Evolutionary conservation across 2,113 vertebrate species (phyloP), one percentile per base, ranked within the genome.

Genomic region (Capreolus pygargus): DNA sequence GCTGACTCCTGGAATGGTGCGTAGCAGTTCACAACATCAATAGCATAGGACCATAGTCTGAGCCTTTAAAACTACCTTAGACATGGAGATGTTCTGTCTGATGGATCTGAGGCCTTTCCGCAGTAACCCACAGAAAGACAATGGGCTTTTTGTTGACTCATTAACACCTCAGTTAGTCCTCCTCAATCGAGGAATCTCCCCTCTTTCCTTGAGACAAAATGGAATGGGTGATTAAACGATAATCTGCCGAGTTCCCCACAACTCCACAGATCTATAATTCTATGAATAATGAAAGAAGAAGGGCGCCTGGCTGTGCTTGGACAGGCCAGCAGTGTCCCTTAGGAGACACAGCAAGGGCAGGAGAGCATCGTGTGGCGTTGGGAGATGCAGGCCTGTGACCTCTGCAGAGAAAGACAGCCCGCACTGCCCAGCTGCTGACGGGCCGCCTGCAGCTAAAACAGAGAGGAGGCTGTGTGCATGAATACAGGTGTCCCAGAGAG

Each of bases 111-210:
- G 47, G 78, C 88, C 93, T 90, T 81, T 57, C 12, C 7, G 13
- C 36, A 64, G 1, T 43, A 57, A 74, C 14, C 57, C 64, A 21
- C 30, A 45, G 82, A 61, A 21, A 36, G 14, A 28, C 54, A 25
- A 0, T 47, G 57, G 67, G 28, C 60, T 33, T 89, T 39, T 11
- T 55, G 64, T 52, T 45, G 19, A 17, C 85, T 90, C 52, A 27
- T 25, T 7, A 36, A n/a, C n/a, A 67, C 33, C 7, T 86, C 45
- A 5, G 25, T 17, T 50, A 28, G 81, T 60, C 47, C n/a, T 36
- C 1, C 54, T 85, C 1, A 0, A 0, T 16, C 14, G 17, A 11
- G 10, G 60, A 27, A 33, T 28, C 55, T 52, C 8, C 0, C 25
- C 17, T 86, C 54, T 83, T 81, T 61, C 50, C 67, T 74, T 81